phyloP scores from a whole-genome alignment of 2,888 invertebrate species.

The Disparrhopalites patrizii region DNA sequence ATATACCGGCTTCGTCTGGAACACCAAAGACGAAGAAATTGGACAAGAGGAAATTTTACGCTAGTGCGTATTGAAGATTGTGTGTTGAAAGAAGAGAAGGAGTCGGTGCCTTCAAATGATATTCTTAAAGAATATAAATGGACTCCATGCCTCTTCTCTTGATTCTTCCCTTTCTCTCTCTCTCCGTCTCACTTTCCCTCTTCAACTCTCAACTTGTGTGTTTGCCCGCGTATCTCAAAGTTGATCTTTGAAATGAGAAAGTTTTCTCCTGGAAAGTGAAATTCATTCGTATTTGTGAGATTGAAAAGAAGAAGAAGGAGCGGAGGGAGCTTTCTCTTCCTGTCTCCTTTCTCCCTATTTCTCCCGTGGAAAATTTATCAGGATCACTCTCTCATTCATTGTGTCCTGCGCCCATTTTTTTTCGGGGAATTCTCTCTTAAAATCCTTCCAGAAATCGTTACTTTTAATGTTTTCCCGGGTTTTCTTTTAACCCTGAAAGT shows the following conservation, averaged over 20 bases:
- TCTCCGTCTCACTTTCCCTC: not conserved
- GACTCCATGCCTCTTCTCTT: not conserved
- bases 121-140: constrained; percentile 2
- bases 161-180: not conserved
- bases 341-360: not conserved
- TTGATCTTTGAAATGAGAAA: constrained; percentile 14
- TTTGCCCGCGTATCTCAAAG: constrained; percentile 5
- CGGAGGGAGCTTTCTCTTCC: too few species aligned
- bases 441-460: too few species aligned
- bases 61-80: too few species aligned
- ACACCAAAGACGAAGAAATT: too few species aligned
- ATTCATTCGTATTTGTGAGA: constrained; percentile 1
- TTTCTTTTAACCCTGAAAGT: too few species aligned
- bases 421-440: not conserved
- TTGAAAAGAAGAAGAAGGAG: constrained; percentile 1
- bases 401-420: too few species aligned
- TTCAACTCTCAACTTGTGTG: not conserved
- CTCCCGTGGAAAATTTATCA: not conserved
- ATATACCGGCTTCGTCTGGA: too few species aligned
- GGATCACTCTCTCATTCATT: not conserved
- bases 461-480: too few species aligned
- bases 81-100: too few species aligned
- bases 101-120: too few species aligned
- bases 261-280: constrained; percentile 14
- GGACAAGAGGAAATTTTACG: too few species aligned